phyloP scores from a whole-genome alignment of 2,113 vertebrate species.

The Sylvia atricapilla region DNA sequence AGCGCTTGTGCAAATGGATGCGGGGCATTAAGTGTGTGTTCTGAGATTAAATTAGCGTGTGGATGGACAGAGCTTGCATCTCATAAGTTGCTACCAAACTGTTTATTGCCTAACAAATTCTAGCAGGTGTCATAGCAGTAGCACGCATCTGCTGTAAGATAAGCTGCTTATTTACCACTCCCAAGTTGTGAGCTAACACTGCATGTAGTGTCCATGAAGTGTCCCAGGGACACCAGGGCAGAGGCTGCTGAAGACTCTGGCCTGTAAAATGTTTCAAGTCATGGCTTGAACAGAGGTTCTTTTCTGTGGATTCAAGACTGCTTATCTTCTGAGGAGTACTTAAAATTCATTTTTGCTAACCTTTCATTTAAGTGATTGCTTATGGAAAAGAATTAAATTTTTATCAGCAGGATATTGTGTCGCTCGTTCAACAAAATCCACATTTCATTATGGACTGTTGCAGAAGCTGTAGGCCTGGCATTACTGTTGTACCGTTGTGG shows the following conservation, averaged over 20 bases:
- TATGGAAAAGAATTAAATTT: not conserved
- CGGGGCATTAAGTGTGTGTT: not conserved
- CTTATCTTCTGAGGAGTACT: not conserved
- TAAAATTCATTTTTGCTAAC: not conserved
- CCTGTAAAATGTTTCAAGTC: not conserved
- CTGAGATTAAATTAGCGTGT: accelerated
- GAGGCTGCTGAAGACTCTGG: not conserved
- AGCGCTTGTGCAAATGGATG: not conserved
- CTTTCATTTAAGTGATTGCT: not conserved
- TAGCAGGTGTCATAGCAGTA: not conserved
- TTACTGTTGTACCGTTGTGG: not conserved
- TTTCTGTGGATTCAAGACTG: not conserved
- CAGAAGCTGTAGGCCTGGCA: not conserved
- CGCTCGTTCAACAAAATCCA: not conserved
- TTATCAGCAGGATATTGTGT: not conserved
- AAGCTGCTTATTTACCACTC: not conserved
- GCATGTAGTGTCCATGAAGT: not conserved
- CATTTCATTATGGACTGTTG: not conserved
- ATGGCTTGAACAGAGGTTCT: not conserved
- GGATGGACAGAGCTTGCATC: not conserved
- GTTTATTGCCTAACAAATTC: not conserved
- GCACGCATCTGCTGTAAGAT: not conserved
- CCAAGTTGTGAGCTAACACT: not conserved
- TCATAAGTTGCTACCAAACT: not conserved
- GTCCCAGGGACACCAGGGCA: not conserved